Evolutionary conservation across 1,140 invertebrate species (phyloP).

Genomic region (Magallana gigas): DNA sequence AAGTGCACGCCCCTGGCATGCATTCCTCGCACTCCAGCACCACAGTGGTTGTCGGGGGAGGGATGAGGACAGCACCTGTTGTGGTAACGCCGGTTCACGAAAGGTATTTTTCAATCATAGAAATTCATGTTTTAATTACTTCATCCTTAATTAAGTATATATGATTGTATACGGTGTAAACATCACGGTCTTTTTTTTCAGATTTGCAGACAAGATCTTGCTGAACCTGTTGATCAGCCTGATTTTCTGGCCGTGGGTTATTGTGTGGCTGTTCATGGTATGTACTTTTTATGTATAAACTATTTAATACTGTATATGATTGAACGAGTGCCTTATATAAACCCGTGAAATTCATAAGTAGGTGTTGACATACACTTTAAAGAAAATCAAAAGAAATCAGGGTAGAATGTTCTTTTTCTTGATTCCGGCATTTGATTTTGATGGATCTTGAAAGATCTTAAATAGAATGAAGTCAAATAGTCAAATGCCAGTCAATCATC

Average conservation of each 20-base stretch:
- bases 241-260: conserved; percentile 37
- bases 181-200: not conserved
- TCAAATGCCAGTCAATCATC: no score
- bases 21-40: not conserved
- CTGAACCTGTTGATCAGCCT: conserved; percentile 35
- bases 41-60: not conserved
- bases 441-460: no score
- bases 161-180: not conserved
- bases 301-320: no score
- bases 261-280: conserved; percentile 46
- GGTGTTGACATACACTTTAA: no score
- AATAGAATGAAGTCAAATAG: no score
- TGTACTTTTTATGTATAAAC: not conserved
- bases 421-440: no score
- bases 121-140: no score
- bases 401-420: no score
- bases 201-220: conserved; percentile 50
- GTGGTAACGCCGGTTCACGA: not conserved
- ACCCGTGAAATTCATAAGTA: no score
- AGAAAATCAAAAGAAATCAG: no score
- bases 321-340: no score
- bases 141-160: no score
- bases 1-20: not conserved
- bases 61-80: not conserved
- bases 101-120: not conserved